Conservation (phyloP, 2,888 invertebrate genomes). For the Entomobrya multifasciata region DNA sequence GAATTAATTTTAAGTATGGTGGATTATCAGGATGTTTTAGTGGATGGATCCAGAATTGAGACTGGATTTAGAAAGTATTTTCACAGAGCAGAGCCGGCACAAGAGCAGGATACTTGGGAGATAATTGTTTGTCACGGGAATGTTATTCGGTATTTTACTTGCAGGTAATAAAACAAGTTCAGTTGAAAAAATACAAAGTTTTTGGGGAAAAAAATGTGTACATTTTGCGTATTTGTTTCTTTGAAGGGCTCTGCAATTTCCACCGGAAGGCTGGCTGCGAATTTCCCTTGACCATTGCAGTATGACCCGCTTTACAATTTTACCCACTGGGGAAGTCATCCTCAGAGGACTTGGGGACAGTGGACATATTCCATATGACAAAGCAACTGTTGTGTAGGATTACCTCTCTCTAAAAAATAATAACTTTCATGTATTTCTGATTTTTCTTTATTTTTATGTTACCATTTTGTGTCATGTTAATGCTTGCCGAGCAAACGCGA, state of each 20-base stretch:
- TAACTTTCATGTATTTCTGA: neutral
- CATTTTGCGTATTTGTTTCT: neutral
- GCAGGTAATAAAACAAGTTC: slow-evolving; percentile 85
- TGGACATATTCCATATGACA: slow-evolving; percentile 91
- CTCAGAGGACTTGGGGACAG: slow-evolving; percentile 92
- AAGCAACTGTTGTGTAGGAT: slow-evolving; percentile 50
- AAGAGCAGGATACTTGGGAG: slow-evolving; percentile 92
- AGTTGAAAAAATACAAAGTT: neutral
- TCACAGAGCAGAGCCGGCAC: slow-evolving; percentile 91
- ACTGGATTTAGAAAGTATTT: slow-evolving; percentile 97
- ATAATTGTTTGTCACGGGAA: slow-evolving; percentile 98
- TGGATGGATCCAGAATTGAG: slow-evolving; percentile 96
- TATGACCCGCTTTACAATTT: slow-evolving; percentile 94
- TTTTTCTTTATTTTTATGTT: neutral
- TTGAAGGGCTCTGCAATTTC: slow-evolving; percentile 94
- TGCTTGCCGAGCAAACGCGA: no score
- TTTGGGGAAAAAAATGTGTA: neutral
- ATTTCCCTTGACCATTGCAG: slow-evolving; percentile 95
- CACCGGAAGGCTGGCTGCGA: slow-evolving; percentile 97
- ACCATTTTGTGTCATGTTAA: no score
- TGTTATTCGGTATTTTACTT: slow-evolving; percentile 97
- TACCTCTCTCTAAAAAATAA: neutral
- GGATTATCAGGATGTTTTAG: slow-evolving; percentile 87
- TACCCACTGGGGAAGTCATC: slow-evolving; percentile 92
- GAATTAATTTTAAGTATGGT: no score